These are phyloP conservation scores for Drosophila ironensis DNA, from an alignment of 1,140 invertebrate genomes.

Conservation along the genomic window DNA sequence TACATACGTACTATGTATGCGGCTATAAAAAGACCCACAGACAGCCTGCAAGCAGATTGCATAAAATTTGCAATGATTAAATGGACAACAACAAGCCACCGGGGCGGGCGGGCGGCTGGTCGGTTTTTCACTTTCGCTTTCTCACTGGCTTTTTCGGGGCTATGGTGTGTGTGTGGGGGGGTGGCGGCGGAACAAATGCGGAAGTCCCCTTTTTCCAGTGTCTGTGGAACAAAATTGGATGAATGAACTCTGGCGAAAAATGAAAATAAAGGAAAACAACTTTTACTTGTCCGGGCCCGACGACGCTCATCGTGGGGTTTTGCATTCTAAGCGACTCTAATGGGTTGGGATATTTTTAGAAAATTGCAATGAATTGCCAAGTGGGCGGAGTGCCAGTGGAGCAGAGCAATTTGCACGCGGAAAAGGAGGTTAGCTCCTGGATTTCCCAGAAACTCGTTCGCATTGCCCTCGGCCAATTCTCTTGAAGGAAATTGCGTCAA, in stretches of 20 bases:
- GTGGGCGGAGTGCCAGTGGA: conserved; percentile 33
- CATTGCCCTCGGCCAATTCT: background rate
- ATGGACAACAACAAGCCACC: conserved; percentile 45
- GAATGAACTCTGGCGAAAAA: conserved; percentile 59
- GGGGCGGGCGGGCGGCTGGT: conserved; percentile 1
- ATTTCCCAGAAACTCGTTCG: background rate
- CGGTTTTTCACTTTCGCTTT: conserved; percentile 62
- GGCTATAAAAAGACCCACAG: conserved; percentile 63
- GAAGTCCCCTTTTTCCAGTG: conserved; percentile 37
- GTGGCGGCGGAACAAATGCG: conserved; percentile 33
- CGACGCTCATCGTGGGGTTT: conserved; percentile 13
- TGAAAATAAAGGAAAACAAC: conserved; percentile 26
- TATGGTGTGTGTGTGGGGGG: background rate
- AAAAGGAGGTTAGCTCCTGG: conserved; percentile 6
- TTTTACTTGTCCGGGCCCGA: conserved; percentile 30
- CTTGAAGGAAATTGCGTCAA: background rate
- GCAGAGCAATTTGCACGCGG: conserved; percentile 11
- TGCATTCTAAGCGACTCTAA: conserved; percentile 61
- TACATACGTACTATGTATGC: conserved; percentile 11
- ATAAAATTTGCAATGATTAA: conserved; percentile 79
- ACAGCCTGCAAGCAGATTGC: conserved; percentile 59
- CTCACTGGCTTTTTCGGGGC: conserved; percentile 9
- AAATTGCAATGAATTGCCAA: conserved; percentile 45
- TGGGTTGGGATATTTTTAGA: conserved; percentile 74
- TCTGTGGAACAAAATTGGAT: conserved; percentile 48